Evolutionary conservation across 2,797 vertebrate genomes (phyloP).

Genomic region (Falco berigora): DNA sequence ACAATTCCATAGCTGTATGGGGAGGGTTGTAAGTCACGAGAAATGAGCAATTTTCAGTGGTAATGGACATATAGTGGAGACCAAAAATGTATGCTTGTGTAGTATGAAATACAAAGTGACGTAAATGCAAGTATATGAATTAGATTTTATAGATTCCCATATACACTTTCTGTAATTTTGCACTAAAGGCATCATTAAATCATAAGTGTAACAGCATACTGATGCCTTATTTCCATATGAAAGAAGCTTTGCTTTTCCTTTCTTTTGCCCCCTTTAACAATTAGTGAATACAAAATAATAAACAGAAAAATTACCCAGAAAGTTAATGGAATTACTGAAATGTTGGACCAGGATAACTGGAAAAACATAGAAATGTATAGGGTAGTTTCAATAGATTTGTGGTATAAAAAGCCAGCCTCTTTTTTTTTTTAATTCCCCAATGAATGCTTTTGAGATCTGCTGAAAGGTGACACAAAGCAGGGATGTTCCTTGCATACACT

Average conservation of each 20-base stretch:
- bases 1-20: not conserved
- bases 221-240: not conserved
- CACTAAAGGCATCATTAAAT: not conserved
- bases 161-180: not conserved
- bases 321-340: not conserved
- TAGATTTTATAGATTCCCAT: not conserved
- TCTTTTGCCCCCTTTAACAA: not conserved
- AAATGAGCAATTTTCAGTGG: not conserved
- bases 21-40: not conserved
- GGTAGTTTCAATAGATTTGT: not conserved
- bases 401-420: not conserved
- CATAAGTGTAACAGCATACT: not conserved
- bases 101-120: not conserved
- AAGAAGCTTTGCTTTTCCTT: not conserved
- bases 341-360: not conserved
- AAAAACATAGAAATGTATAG: not conserved
- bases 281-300: not conserved
- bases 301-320: not conserved
- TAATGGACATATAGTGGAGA: not conserved
- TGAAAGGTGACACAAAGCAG: not conserved
- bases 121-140: not conserved
- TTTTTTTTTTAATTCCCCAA: not conserved
- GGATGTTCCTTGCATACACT: not conserved
- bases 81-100: not conserved
- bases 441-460: not conserved